Base-by-base conservation (phyloP, 1,140 invertebrate species). In the Phenacoccus solenopsis region DNA sequence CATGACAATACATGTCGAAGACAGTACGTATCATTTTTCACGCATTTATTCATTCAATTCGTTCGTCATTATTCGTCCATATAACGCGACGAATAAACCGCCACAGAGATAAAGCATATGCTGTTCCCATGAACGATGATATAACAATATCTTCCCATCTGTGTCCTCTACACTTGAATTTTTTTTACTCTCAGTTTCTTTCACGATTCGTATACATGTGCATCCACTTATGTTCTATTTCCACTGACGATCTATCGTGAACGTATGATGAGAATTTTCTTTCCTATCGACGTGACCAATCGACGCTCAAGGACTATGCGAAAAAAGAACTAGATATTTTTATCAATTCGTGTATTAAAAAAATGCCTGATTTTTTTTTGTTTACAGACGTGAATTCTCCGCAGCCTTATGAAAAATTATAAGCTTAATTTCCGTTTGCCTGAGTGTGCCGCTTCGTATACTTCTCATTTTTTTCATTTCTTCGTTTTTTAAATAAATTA, bases 321-420 rank as follows among this genome's bases (percentile, higher is more conserved):
- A 13, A 30, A 69, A 25, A 71, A 71, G 38, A 1, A 72, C 27
- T 72, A 68, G 12, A 64, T 38, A 32, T 71, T n/a, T 28, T 5
- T 16, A 64, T 2, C 67, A 10, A 12, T 22, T 72, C n/a, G 30
- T 22, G 71, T 70, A 27, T 71, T 72, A 32, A n/a, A n/a, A n/a
- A n/a, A n/a, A n/a, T 49, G 30, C 72, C 38, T 70, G 27, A 80
- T 83, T 80, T 81, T 80, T 80, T 78, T 79, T 84, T 85, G 85
- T 87, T 90, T 90, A 83, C 89, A 91, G 89, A 92, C 83, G 88
- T 91, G 82, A 89, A 86, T 83, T 88, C 88, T 82, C 84, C 88
- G 82, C 88, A 89, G 84, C 89, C 89, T 83, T 92, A 92, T 82
- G 89, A 91, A 85, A 91, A 90, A 84, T 87, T 92, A 83, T 90